These are phyloP conservation scores for Phenganax marumi DNA, from an alignment of 92 coral and sea anemone species.

Conservation along the genomic window DNA sequence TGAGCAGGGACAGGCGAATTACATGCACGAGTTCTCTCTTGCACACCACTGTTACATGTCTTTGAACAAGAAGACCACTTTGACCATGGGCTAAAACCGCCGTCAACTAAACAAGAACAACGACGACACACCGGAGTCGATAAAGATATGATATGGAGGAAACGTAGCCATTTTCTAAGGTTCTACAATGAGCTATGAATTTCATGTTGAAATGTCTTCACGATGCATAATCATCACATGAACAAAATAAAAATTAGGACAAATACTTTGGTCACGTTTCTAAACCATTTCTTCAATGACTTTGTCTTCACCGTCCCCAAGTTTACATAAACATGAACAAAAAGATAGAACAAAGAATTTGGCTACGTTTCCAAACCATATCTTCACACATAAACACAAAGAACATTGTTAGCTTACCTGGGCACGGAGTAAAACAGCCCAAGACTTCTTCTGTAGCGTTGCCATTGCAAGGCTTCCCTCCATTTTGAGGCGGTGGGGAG, in stretches of 20 bases:
- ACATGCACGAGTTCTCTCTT: constrained; percentile 54
- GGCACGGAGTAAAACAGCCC: constrained; percentile 79
- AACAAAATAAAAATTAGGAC: too few species aligned
- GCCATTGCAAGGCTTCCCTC: constrained; percentile 82
- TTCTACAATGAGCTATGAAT: too few species aligned
- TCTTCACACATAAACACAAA: too few species aligned
- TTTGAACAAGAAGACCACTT: constrained; percentile 65
- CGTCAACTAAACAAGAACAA: constrained; percentile 48
- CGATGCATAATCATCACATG: too few species aligned
- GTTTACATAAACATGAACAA: too few species aligned
- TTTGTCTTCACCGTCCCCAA: too few species aligned
- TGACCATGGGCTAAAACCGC: constrained; percentile 71
- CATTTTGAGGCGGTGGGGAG: constrained; percentile 83
- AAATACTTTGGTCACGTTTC: background rate
- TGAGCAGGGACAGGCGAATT: constrained; percentile 67
- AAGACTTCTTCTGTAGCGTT: constrained; percentile 68
- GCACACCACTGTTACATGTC: constrained; percentile 67
- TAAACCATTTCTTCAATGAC: too few species aligned
- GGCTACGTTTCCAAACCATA: too few species aligned
- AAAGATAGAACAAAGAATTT: too few species aligned
- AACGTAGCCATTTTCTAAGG: background rate
- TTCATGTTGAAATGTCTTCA: too few species aligned
- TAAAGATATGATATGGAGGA: background rate
- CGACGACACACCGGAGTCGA: background rate
- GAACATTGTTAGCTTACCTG: constrained; percentile 56